Evolutionary conservation across 1,140 invertebrate species (phyloP).

Genomic region (Drosophila ohnishii): DNA sequence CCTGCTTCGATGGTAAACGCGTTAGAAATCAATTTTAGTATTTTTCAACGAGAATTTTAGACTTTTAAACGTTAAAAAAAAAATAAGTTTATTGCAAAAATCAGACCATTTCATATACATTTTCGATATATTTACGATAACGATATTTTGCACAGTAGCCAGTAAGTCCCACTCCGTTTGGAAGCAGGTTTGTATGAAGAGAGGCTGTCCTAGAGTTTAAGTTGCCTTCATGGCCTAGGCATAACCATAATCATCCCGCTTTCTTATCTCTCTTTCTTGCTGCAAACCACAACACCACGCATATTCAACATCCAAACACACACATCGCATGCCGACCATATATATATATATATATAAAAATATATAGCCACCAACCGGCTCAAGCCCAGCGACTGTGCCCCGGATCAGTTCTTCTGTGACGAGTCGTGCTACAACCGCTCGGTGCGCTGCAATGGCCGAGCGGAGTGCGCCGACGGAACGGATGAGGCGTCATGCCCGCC

Average conservation of each 20-base stretch:
- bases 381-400: slow-evolving; percentile 82
- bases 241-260: slow-evolving; percentile 49
- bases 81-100: neutral
- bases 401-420: slow-evolving; percentile 83
- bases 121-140: neutral
- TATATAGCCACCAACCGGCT: slow-evolving; percentile 62
- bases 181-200: slow-evolving; percentile 35
- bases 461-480: slow-evolving; percentile 84
- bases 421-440: slow-evolving; percentile 83
- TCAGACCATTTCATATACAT: neutral
- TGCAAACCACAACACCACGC: slow-evolving; percentile 19
- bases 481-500: slow-evolving; percentile 83
- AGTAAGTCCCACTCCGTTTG: slow-evolving; percentile 8
- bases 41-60: neutral
- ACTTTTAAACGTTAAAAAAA: neutral
- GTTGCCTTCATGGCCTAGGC: neutral
- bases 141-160: slow-evolving; percentile 5
- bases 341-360: neutral
- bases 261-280: slow-evolving; percentile 62
- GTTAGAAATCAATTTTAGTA: slow-evolving; percentile 7
- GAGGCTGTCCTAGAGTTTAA: slow-evolving; percentile 10
- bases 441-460: slow-evolving; percentile 84
- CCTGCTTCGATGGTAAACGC: slow-evolving; percentile 58
- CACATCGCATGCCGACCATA: slow-evolving; percentile 25
- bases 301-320: slow-evolving; percentile 29